These are phyloP conservation scores for Lerista edwardsae DNA, from an alignment of 2,797 vertebrate genomes.

Conservation along the genomic window DNA sequence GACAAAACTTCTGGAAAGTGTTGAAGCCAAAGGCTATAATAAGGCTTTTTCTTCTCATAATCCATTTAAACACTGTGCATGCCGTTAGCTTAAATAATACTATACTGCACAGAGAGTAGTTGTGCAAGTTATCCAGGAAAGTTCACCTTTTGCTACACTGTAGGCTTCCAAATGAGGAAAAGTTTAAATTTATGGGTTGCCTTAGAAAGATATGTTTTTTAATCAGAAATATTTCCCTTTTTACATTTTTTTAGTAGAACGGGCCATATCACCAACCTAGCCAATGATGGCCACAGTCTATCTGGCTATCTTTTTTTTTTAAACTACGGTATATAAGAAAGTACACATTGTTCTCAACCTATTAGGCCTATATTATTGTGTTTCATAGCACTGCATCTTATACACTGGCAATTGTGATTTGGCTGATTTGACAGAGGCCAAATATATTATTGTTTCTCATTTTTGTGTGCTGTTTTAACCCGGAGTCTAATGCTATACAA, in stretches of 20 bases:
- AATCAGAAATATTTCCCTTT: slow-evolving; percentile 29
- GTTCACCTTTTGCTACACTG: background rate
- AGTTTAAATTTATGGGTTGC: slow-evolving; percentile 3
- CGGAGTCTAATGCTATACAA: background rate
- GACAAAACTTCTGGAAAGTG: slow-evolving; percentile 8
- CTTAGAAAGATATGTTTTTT: background rate
- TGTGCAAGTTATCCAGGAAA: slow-evolving; percentile 17
- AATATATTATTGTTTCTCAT: background rate
- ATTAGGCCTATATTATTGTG: slow-evolving; percentile 10
- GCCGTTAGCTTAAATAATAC: slow-evolving; percentile 22
- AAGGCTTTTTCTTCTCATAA: slow-evolving; percentile 12
- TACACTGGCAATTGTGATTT: background rate
- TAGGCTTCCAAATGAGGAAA: background rate
- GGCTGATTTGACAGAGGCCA: background rate
- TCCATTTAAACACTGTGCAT: background rate
- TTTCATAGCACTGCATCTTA: background rate
- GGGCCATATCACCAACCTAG: slow-evolving; percentile 2
- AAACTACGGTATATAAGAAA: slow-evolving; percentile 27
- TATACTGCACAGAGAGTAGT: background rate
- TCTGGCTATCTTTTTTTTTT: slow-evolving; percentile 15
- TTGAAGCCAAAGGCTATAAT: background rate
- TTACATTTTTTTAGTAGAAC: slow-evolving; percentile 21
- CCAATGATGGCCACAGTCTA: background rate
- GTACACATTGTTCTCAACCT: background rate
- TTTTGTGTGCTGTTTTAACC: background rate